Conservation (phyloP, 2,888 invertebrate species). For the Tachina lurida region DNA sequence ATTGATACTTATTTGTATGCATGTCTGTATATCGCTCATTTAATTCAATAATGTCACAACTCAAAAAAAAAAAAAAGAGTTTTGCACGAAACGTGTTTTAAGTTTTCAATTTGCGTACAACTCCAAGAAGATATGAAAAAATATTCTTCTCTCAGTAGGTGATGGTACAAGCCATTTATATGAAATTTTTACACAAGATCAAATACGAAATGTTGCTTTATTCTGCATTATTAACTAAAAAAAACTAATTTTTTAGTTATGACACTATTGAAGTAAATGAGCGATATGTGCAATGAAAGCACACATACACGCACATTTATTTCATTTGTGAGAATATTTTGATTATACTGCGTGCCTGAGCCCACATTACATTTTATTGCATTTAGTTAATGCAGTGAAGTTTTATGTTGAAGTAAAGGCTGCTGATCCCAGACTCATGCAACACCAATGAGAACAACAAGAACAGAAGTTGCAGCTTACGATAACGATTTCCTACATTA, state of each 20-base stretch:
- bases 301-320: conserved; percentile 36
- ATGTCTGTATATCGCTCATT: conserved; percentile 1
- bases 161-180: too few relatives aligned
- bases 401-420: conserved; percentile 41
- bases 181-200: too few relatives aligned
- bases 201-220: too few relatives aligned
- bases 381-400: conserved; percentile 50
- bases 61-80: too few relatives aligned
- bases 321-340: conserved; percentile 65
- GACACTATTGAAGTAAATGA: too few relatives aligned
- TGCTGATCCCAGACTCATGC: conserved; percentile 3
- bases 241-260: too few relatives aligned
- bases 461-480: conserved; percentile 55
- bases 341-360: conserved; percentile 65
- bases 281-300: conserved; percentile 15
- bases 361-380: conserved; percentile 65
- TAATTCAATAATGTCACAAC: too few relatives aligned
- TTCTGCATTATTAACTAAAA: too few relatives aligned
- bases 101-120: too few relatives aligned
- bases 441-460: conserved; percentile 23
- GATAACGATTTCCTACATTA: conserved; percentile 60
- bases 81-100: too few relatives aligned
- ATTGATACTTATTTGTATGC: not conserved
- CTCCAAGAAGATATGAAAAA: too few relatives aligned
- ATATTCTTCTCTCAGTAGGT: too few relatives aligned